Base-by-base conservation (phyloP, 2,888 invertebrate genomes). In the Caenorhabditis sp. region DNA sequence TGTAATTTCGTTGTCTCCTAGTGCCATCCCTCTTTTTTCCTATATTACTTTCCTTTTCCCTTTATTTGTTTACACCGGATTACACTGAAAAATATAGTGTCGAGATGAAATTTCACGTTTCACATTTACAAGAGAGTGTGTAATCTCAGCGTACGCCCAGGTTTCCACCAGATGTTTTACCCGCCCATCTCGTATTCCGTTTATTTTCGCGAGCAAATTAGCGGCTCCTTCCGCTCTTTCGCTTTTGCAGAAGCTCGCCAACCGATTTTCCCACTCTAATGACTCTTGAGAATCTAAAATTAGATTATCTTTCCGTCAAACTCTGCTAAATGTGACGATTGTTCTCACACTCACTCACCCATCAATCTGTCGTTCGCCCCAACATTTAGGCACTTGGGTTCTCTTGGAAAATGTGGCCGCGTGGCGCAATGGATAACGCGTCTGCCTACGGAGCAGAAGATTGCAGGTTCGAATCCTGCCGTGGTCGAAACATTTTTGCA, bases 371-470 rank as follows among this genome's bases (percentile, higher is more conserved):
- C 30, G 6, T 35, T 17, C 13, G 13, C 45, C 15, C 43, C 24
- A 32, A 56, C 24, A 22, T 46, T 11, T 13, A 37, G 20, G 35
- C 46, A 35, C 4, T 30, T 43, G 11, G n/a, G 32, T n/a, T 35
- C 13, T n/a, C 56, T 48, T 0, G 13, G 30, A n/a, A n/a, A 11
- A 6, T 32, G 59, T 58, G 78, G 80, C 80, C 78, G 79, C 77
- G 82, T 83, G 82, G 84, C 83, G 81, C 81, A 83, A 82, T 83
- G 84, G 83, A 84, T 82, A 83, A 83, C 81, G 88, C 89, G 88
- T 89, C 89, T 86, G 88, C 83, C 89, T 88, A 89, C 89, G 87
- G 84, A 89, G 83, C 89, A 84, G 88, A 87, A 89, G 87, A 89
- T 89, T 89, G 86, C 80, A 89, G 88, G 87, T 88, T 88, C 88